These are phyloP conservation scores for Drosophila guanche DNA, from an alignment of 1,140 invertebrate species.

Conservation along the genomic window DNA sequence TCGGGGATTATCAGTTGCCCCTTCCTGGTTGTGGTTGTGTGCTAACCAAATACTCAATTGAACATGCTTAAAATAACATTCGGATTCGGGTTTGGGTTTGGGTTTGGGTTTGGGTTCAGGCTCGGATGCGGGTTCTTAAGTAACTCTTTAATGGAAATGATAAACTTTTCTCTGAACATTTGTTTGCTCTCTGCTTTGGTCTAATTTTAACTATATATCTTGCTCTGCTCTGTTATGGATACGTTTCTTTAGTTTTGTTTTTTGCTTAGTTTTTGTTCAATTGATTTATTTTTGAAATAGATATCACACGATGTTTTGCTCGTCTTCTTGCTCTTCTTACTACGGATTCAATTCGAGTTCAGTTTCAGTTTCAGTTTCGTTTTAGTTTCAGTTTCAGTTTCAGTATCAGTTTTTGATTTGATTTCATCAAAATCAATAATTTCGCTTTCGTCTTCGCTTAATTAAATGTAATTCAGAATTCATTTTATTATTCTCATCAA, in stretches of 20 bases:
- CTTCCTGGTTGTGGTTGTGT: slow-evolving; percentile 21
- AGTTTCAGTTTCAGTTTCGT: slow-evolving; percentile 27
- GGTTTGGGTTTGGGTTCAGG: no score
- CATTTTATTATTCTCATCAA: slow-evolving; percentile 9
- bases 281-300: slow-evolving; percentile 81
- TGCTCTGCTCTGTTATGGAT: slow-evolving; percentile 34
- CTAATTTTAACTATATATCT: slow-evolving; percentile 57
- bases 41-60: slow-evolving; percentile 20
- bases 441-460: slow-evolving; percentile 32
- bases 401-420: slow-evolving; percentile 38
- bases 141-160: slow-evolving; percentile 43
- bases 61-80: no score
- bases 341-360: slow-evolving; percentile 40
- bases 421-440: slow-evolving; percentile 61
- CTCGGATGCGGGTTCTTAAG: slow-evolving; percentile 18
- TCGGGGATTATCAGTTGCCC: no score
- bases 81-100: slow-evolving; percentile 1
- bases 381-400: slow-evolving; percentile 23
- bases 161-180: slow-evolving; percentile 45
- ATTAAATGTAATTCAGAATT: slow-evolving; percentile 28
- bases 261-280: slow-evolving; percentile 55
- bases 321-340: slow-evolving; percentile 53
- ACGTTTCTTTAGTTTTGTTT: slow-evolving; percentile 31
- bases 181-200: slow-evolving; percentile 36
- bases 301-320: slow-evolving; percentile 80